Evolutionary conservation across 2,888 invertebrate species (phyloP).

Genomic region (Anagyrus pseudococci): DNA sequence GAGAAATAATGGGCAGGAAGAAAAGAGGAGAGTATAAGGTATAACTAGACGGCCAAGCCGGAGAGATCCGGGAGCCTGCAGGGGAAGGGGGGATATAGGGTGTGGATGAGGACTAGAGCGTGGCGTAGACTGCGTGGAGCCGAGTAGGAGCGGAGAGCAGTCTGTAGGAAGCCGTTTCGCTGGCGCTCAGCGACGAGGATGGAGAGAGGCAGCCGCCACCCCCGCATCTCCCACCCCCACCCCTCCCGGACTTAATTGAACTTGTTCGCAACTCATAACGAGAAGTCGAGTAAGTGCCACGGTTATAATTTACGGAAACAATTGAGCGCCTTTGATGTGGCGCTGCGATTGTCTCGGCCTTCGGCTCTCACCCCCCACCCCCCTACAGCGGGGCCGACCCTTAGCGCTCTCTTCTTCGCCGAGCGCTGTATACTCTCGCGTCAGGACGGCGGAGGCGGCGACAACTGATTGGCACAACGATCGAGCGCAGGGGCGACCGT

Average conservation of each 20-base stretch:
- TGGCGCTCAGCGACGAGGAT: slow-evolving; percentile 36
- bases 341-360: slow-evolving; percentile 48
- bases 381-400: too few species aligned
- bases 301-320: slow-evolving; percentile 62
- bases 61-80: too few species aligned
- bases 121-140: too few species aligned
- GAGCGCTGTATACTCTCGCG: too few species aligned
- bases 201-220: slow-evolving; percentile 10
- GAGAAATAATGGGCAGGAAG: slow-evolving; percentile 19
- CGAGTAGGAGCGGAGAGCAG: slow-evolving; percentile 6
- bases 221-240: slow-evolving; percentile 26
- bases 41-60: too few species aligned
- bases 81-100: too few species aligned
- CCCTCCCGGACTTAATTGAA: slow-evolving; percentile 59
- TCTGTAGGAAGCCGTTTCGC: slow-evolving; percentile 55
- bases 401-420: too few species aligned
- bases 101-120: too few species aligned
- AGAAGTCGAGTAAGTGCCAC: slow-evolving; percentile 60
- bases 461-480: slow-evolving; percentile 31
- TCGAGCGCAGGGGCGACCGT: slow-evolving; percentile 20
- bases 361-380: neutral
- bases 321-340: slow-evolving; percentile 60
- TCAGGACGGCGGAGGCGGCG: too few species aligned
- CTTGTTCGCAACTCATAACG: slow-evolving; percentile 62
- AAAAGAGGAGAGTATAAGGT: too few species aligned